Evolutionary conservation across 2,888 invertebrate genomes (phyloP).

Genomic region (Cheilosia pagana): DNA sequence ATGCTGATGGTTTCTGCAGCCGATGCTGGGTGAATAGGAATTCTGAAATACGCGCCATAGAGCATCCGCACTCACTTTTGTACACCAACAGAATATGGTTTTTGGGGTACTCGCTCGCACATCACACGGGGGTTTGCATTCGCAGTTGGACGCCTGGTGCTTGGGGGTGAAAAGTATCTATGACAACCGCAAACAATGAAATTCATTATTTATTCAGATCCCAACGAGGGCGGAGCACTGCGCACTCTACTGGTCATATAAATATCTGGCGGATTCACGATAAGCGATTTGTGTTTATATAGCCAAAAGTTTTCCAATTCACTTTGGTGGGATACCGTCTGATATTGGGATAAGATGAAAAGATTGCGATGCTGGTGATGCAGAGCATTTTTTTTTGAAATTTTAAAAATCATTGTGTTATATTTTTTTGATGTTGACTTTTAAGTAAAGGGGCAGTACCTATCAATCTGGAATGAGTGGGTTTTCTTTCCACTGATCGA

Average conservation of each 20-base stretch:
- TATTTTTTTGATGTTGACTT: too few relatives aligned
- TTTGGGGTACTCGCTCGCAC: background rate
- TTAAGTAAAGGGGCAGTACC: too few relatives aligned
- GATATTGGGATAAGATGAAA: slow-evolving; percentile 8
- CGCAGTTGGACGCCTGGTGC: slow-evolving; percentile 3
- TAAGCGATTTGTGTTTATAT: slow-evolving; percentile 78
- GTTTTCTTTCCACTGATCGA: too few relatives aligned
- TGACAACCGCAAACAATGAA: slow-evolving; percentile 77
- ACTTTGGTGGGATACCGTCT: slow-evolving; percentile 43
- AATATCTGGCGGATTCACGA: slow-evolving; percentile 73
- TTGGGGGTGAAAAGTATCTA: slow-evolving; percentile 74
- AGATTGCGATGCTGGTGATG: background rate
- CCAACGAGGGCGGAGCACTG: slow-evolving; percentile 76
- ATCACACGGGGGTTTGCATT: too few relatives aligned
- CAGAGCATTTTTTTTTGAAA: background rate
- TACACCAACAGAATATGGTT: slow-evolving; percentile 6
- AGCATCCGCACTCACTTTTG: slow-evolving; percentile 5
- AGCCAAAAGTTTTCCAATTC: slow-evolving; percentile 74
- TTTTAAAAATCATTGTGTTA: too few relatives aligned
- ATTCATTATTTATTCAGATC: slow-evolving; percentile 76
- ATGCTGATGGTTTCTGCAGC: slow-evolving; percentile 15
- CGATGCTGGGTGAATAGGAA: background rate
- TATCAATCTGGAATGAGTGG: too few relatives aligned
- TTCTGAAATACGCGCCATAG: slow-evolving; percentile 7
- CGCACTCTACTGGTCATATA: slow-evolving; percentile 56